A percentile compares a stretch with the other conserved stretches of the same genome.
Evolutionary conservation across 2,888 invertebrate species (phyloP).

Genomic region (Eristalis pertinax): DNA sequence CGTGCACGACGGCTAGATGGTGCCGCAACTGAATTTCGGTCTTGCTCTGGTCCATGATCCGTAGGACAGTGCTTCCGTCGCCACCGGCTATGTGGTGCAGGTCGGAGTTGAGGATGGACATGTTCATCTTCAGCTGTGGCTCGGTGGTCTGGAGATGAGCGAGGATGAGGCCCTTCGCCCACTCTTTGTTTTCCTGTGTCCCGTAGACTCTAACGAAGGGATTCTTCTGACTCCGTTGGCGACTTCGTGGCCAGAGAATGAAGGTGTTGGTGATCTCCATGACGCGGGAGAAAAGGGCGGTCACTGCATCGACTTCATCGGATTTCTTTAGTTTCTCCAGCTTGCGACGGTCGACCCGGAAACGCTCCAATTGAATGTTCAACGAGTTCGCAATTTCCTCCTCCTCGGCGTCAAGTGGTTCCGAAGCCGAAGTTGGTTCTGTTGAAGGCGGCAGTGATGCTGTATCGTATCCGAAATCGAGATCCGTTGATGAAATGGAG

Average conservation of each 20-base stretch:
- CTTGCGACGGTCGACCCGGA: neutral
- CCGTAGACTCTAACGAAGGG: neutral
- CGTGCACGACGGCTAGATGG: neutral
- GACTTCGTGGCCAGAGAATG: neutral
- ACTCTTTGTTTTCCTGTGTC: neutral
- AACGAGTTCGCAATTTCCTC: neutral
- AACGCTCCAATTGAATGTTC: too few species aligned
- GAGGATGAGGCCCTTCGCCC: neutral
- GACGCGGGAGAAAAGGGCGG: neutral
- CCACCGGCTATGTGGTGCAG: neutral
- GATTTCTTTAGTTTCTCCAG: neutral
- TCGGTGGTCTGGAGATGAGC: neutral
- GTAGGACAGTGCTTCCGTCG: neutral
- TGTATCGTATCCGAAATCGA: neutral
- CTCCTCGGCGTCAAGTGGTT: neutral
- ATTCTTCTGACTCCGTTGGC: neutral
- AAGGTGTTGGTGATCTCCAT: neutral
- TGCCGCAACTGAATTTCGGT: neutral
- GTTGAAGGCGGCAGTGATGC: neutral
- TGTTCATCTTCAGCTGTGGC: too few species aligned
- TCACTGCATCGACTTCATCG: neutral
- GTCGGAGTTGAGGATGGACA: too few species aligned
- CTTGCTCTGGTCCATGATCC: neutral
- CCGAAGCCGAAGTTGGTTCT: neutral
- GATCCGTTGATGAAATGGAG: too few species aligned